phyloP scores from a whole-genome alignment of 2,113 vertebrate genomes.

The Alosa alosa region DNA sequence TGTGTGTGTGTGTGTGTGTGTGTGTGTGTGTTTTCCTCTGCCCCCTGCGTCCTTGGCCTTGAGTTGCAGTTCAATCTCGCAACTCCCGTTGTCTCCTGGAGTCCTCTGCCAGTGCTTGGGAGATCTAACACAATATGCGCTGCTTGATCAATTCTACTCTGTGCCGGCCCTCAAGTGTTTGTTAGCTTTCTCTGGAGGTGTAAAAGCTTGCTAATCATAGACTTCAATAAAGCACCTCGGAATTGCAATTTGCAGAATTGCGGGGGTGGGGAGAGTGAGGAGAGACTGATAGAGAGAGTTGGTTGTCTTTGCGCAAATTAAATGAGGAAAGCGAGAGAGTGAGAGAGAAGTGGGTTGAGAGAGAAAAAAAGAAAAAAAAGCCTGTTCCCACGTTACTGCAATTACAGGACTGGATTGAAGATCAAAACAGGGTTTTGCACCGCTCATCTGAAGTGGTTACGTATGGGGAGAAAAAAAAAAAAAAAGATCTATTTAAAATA shows the following conservation, averaged over 20 bases:
- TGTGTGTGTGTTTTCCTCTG: neutral
- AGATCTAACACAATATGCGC: neutral
- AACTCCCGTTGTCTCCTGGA: neutral
- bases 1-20: neutral
- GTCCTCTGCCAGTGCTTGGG: slow-evolving; percentile 24
- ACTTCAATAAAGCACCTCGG: slow-evolving; percentile 43
- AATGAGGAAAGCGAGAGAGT: slow-evolving; percentile 24
- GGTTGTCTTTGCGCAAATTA: slow-evolving; percentile 28
- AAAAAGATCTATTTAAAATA: neutral
- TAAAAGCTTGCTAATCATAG: slow-evolving; percentile 53
- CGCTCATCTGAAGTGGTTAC: slow-evolving; percentile 13
- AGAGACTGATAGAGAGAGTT: slow-evolving; percentile 31
- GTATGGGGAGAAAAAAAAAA: neutral
- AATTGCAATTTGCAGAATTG: slow-evolving; percentile 48
- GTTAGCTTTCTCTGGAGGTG: slow-evolving; percentile 39
- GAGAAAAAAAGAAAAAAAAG: neutral
- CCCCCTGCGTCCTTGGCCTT: neutral
- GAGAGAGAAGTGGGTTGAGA: slow-evolving; percentile 23
- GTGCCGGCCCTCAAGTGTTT: slow-evolving; percentile 49
- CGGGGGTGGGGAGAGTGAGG: slow-evolving; percentile 26
- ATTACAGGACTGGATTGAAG: slow-evolving; percentile 34
- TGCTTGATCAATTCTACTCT: slow-evolving; percentile 32
- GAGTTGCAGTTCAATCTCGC: neutral
- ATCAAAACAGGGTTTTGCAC: slow-evolving; percentile 30
- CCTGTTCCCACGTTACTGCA: slow-evolving; percentile 26